phyloP scores from a whole-genome alignment of 2,797 vertebrate genomes.

The Gymnoscopelus braueri region DNA sequence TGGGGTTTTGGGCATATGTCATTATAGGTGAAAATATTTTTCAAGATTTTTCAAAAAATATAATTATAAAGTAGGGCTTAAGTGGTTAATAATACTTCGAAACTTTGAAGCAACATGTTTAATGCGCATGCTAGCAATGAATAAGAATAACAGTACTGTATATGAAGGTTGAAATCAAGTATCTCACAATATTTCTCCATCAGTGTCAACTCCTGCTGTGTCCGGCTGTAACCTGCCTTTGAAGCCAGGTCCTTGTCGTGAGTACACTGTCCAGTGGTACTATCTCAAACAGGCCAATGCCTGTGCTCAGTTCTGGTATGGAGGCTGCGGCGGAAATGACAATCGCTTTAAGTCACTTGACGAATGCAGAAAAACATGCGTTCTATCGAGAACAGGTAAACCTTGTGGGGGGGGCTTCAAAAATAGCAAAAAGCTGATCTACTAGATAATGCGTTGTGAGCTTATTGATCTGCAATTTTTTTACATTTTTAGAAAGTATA shows the following conservation, averaged over 20 bases:
- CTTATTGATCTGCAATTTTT: too few species aligned
- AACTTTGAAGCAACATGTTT: too few species aligned
- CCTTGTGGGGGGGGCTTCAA: not conserved
- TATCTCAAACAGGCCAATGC: constrained; percentile 89
- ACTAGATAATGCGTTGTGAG: too few species aligned
- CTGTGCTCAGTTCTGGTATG: constrained; percentile 91
- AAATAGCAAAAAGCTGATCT: too few species aligned
- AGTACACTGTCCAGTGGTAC: constrained; percentile 86
- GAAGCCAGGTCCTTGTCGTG: constrained; percentile 84
- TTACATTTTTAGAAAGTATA: too few species aligned
- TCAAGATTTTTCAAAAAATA: too few species aligned
- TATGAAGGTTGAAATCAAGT: not conserved
- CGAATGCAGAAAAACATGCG: constrained; percentile 85
- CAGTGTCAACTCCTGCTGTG: constrained; percentile 60
- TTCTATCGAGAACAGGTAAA: constrained; percentile 75
- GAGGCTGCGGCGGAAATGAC: constrained; percentile 86
- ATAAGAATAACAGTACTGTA: too few species aligned
- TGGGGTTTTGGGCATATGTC: too few species aligned
- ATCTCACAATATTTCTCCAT: constrained; percentile 39
- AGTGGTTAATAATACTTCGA: too few species aligned
- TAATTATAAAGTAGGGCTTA: too few species aligned
- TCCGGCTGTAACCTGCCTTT: constrained; percentile 77
- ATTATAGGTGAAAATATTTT: too few species aligned
- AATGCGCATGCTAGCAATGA: too few species aligned
- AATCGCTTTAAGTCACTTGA: constrained; percentile 87